Evolutionary conservation across 2,888 invertebrate genomes (phyloP).

Genomic region (Dimorphilus gyrociliatus): DNA sequence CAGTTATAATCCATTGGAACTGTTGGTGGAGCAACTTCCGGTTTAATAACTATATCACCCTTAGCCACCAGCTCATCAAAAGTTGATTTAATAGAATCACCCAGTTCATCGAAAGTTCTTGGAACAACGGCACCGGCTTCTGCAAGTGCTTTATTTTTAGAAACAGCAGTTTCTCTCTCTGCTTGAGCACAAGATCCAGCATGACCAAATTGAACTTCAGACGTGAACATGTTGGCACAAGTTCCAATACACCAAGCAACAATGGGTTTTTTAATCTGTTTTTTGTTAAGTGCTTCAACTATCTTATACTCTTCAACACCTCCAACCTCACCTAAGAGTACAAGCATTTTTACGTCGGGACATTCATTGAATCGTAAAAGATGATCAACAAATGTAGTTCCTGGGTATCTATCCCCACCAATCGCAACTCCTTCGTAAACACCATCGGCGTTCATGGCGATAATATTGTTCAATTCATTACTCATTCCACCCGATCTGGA

Average conservation of each 20-base stretch:
- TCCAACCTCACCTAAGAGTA: constrained; percentile 90
- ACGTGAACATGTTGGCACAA: constrained; percentile 43
- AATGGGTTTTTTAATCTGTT: constrained; percentile 72
- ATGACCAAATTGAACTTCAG: constrained; percentile 87
- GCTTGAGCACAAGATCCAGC: constrained; percentile 96
- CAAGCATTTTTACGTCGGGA: constrained; percentile 67
- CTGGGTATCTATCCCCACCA: constrained; percentile 91
- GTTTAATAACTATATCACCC: constrained; percentile 66
- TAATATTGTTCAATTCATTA: constrained; percentile 93
- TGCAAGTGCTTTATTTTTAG: constrained; percentile 70
- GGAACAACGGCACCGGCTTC: constrained; percentile 78
- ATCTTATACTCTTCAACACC: constrained; percentile 95
- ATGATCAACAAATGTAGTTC: constrained; percentile 95
- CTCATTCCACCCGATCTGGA: constrained; percentile 99
- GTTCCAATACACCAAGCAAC: constrained; percentile 98
- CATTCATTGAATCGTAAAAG: constrained; percentile 59
- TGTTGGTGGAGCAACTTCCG: constrained; percentile 89
- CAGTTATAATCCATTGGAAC: constrained; percentile 99
- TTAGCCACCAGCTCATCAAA: constrained; percentile 50
- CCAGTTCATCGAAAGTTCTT: constrained; percentile 71
- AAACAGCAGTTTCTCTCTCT: constrained; percentile 72
- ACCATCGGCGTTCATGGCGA: constrained; percentile 88
- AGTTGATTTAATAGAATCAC: constrained; percentile 53
- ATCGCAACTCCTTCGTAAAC: constrained; percentile 96
- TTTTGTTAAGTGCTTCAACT: constrained; percentile 62